Conservation (phyloP, 2,888 invertebrate species). For the Yponomeuta malinellus region DNA sequence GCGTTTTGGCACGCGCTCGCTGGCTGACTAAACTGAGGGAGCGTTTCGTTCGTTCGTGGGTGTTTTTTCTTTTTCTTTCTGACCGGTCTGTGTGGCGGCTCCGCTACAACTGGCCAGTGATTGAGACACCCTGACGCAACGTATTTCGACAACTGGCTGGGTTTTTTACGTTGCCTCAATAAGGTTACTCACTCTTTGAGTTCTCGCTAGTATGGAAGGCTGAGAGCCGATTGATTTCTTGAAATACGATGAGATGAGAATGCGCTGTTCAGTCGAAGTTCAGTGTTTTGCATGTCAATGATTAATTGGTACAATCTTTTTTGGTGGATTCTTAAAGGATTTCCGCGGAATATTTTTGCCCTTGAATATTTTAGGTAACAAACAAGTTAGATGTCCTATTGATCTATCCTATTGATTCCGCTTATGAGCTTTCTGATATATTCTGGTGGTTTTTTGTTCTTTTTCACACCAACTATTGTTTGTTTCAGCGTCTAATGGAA, state of each 20-base stretch:
- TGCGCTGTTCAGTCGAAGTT: neutral
- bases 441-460: no score
- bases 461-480: no score
- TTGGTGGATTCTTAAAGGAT: neutral
- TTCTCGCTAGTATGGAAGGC: neutral
- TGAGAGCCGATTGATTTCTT: neutral
- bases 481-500: no score
- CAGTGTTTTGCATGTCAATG: neutral
- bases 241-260: neutral
- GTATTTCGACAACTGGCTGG: conserved; percentile 55
- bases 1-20: conserved; percentile 45
- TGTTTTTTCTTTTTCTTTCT: conserved; percentile 39
- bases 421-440: no score
- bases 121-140: conserved; percentile 52
- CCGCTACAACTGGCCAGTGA: neutral
- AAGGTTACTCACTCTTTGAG: conserved; percentile 27
- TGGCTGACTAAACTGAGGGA: conserved; percentile 40
- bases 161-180: conserved; percentile 50
- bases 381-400: no score
- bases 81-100: conserved; percentile 32
- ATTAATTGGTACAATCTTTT: neutral
- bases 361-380: neutral
- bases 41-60: conserved; percentile 38
- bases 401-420: no score
- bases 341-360: neutral